Percentiles rank a stretch among this genome's conserved stretches.
Evolutionary conservation across 2,113 vertebrate genomes (phyloP).

Genomic region (Numida meleagris): DNA sequence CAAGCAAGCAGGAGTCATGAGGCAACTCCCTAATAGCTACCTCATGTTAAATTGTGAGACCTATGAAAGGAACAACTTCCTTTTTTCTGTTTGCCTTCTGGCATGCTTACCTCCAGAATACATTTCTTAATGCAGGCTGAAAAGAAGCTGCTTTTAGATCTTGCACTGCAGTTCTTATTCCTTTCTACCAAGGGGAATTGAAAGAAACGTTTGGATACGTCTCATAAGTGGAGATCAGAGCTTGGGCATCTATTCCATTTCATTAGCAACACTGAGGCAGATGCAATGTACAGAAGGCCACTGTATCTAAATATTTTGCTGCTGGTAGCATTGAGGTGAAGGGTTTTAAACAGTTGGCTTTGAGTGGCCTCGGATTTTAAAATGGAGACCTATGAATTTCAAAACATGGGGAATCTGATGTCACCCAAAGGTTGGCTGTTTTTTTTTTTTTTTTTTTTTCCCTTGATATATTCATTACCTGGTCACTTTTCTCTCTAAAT

Average conservation of each 20-base stretch:
- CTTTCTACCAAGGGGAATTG: neutral
- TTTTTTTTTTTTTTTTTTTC: neutral
- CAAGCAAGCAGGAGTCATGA: neutral
- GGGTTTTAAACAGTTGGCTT: neutral
- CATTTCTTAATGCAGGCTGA: neutral
- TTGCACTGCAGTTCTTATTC: neutral
- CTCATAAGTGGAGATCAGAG: neutral
- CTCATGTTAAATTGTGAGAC: neutral
- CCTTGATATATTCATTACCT: neutral
- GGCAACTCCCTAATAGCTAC: neutral
- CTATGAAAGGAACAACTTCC: neutral
- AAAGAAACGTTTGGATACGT: constrained; percentile 5
- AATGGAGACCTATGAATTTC: neutral
- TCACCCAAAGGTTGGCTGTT: neutral
- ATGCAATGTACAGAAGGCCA: neutral
- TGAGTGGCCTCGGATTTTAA: neutral
- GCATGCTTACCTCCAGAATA: neutral
- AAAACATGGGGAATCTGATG: neutral
- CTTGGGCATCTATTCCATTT: neutral
- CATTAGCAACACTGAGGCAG: neutral
- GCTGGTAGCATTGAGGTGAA: neutral
- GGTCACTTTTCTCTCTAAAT: neutral
- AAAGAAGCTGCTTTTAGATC: constrained; percentile 11
- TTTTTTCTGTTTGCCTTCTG: neutral
- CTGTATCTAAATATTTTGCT: neutral